Evolutionary conservation across 2,797 vertebrate genomes (phyloP).

Genomic region (Hypotaenidia okinawae): DNA sequence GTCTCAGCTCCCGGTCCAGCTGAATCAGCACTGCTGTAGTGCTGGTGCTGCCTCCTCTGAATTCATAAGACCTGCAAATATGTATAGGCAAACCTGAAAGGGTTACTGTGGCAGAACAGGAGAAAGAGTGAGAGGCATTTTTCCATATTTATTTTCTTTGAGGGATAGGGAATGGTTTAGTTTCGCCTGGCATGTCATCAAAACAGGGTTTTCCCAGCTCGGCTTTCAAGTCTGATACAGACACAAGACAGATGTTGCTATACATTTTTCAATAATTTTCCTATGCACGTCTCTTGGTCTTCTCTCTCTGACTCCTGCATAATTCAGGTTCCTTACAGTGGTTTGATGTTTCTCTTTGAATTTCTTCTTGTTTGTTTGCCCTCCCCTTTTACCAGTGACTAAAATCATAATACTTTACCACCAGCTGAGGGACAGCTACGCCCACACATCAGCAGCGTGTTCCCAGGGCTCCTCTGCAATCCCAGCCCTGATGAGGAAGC

Average conservation of each 20-base stretch:
- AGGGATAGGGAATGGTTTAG: background rate
- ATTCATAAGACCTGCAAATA: slow-evolving; percentile 16
- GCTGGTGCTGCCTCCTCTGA: background rate
- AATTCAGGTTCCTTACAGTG: slow-evolving; percentile 39
- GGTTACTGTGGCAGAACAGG: background rate
- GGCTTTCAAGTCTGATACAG: background rate
- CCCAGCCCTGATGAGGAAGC: background rate
- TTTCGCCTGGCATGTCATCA: background rate
- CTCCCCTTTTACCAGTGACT: background rate
- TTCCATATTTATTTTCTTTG: background rate
- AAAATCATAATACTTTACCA: background rate
- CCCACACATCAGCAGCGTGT: background rate
- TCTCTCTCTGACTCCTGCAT: slow-evolving; percentile 30
- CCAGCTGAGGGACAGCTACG: background rate
- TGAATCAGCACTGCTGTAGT: background rate
- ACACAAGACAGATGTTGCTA: slow-evolving; percentile 47
- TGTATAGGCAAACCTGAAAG: background rate
- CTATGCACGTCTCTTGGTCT: slow-evolving; percentile 6
- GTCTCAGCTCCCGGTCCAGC: background rate
- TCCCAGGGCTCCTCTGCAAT: background rate
- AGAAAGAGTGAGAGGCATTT: background rate
- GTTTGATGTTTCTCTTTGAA: slow-evolving; percentile 21
- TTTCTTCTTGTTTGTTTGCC: slow-evolving; percentile 27
- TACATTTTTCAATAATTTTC: slow-evolving; percentile 57
- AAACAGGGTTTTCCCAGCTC: slow-evolving; percentile 31